Percentiles rank a stretch among this genome's conserved stretches.
phyloP scores from a whole-genome alignment of 2,797 vertebrate genomes.

The Silurus aristotelis region DNA sequence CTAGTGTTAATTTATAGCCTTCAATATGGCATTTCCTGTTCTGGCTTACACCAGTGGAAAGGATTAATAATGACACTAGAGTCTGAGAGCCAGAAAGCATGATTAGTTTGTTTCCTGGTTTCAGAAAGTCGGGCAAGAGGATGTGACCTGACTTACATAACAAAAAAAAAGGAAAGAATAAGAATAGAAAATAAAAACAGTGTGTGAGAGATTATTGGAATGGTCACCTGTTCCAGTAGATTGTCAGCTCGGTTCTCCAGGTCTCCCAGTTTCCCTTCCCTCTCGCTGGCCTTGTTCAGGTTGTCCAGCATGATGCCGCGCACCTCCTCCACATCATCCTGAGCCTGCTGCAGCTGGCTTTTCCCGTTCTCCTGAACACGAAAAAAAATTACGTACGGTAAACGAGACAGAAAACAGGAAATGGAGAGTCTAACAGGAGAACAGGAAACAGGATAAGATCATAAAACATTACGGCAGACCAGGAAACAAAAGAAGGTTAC shows the following conservation, averaged over 20 bases:
- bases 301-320: constrained; percentile 77
- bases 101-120: constrained; percentile 34
- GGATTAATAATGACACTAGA: constrained; percentile 6
- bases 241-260: constrained; percentile 71
- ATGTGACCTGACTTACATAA: constrained; percentile 8
- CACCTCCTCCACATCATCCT: constrained; percentile 74
- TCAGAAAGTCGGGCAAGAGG: not conserved
- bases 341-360: constrained; percentile 68
- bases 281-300: constrained; percentile 71
- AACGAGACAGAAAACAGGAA: not conserved
- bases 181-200: not conserved
- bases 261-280: constrained; percentile 69
- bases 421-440: not conserved
- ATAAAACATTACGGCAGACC: not conserved
- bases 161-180: not conserved
- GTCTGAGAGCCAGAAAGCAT: not conserved
- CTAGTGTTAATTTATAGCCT: constrained; percentile 71
- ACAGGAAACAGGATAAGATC: not conserved
- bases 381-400: too few relatives aligned
- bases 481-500: not conserved
- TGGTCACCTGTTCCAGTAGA: constrained; percentile 66
- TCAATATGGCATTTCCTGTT: constrained; percentile 65
- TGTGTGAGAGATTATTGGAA: too few relatives aligned
- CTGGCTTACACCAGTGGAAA: constrained; percentile 26
- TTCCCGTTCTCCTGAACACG: constrained; percentile 69